Percentiles rank a stretch among this genome's conserved stretches.
Evolutionary conservation across 2,797 vertebrate species (phyloP).

Genomic region (Corythornis leucogaster): DNA sequence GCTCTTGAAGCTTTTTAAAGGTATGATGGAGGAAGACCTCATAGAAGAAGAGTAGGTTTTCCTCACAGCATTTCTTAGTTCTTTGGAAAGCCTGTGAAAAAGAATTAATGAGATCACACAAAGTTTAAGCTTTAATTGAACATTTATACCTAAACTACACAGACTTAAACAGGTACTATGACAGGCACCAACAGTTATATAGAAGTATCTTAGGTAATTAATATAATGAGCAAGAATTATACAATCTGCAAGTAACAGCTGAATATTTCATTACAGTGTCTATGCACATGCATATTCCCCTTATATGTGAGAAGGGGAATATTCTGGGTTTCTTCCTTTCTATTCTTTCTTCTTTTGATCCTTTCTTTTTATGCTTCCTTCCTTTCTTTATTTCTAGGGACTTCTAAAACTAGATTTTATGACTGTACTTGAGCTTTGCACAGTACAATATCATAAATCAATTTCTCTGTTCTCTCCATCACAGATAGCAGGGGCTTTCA

Average conservation of each 20-base stretch:
- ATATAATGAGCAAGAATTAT: background rate
- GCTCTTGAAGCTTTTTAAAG: background rate
- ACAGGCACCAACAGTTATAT: background rate
- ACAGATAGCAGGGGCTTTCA: background rate
- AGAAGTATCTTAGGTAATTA: background rate
- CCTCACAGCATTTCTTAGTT: background rate
- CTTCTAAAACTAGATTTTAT: slow-evolving; percentile 10
- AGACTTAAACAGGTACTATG: background rate
- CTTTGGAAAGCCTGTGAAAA: background rate
- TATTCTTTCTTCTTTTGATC: background rate
- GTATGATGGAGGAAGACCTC: background rate
- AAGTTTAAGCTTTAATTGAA: background rate
- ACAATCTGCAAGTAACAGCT: background rate
- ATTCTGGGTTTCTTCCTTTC: background rate
- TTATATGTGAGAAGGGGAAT: background rate
- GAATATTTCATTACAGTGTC: background rate
- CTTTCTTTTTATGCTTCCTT: background rate
- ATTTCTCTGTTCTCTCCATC: background rate
- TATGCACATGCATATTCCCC: background rate
- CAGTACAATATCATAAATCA: slow-evolving; percentile 13
- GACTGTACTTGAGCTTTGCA: background rate
- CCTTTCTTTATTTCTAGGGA: background rate
- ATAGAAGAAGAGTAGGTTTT: background rate
- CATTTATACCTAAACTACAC: background rate
- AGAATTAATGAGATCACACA: background rate